Conservation (phyloP, 53 echinoderm and acorn worm species). For the Hippasteria phrygiana region DNA sequence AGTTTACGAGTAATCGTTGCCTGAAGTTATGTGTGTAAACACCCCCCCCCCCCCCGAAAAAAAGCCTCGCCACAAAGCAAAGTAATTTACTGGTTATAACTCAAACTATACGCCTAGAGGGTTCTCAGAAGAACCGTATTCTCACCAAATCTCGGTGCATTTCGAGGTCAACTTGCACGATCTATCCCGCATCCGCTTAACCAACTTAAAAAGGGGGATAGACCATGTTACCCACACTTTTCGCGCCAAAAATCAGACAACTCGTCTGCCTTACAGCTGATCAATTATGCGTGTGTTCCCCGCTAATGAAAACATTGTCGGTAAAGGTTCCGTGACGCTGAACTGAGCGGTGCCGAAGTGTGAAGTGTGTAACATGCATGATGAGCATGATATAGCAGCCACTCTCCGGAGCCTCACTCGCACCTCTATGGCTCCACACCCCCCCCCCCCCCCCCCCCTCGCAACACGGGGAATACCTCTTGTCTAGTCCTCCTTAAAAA, state of each 20-base stretch:
- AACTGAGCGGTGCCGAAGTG: conserved; percentile 17
- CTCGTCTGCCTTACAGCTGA: not conserved
- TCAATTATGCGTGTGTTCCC: conserved; percentile 1
- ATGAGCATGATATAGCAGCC: not conserved
- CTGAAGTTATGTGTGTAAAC: no score
- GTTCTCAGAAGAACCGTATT: no score
- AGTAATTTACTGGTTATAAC: no score
- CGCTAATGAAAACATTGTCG: conserved; percentile 1
- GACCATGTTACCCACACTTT: not conserved
- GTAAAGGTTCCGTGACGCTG: not conserved
- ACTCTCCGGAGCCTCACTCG: not conserved
- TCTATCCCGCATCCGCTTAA: no score
- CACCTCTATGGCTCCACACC: not conserved
- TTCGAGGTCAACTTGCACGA: no score
- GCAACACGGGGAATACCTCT: not conserved
- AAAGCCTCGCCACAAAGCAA: no score
- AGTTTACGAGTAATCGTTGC: no score
- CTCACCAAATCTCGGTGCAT: no score
- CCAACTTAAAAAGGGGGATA: not conserved
- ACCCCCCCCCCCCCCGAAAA: no score
- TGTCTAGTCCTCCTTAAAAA: conserved; percentile 36
- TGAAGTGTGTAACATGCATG: conserved; percentile 44
- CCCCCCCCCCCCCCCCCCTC: not conserved
- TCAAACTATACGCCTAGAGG: no score
- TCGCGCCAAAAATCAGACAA: not conserved